These are phyloP conservation scores for Acomys russatus DNA, from an alignment of 2,797 vertebrate genomes.

Conservation along the genomic window DNA sequence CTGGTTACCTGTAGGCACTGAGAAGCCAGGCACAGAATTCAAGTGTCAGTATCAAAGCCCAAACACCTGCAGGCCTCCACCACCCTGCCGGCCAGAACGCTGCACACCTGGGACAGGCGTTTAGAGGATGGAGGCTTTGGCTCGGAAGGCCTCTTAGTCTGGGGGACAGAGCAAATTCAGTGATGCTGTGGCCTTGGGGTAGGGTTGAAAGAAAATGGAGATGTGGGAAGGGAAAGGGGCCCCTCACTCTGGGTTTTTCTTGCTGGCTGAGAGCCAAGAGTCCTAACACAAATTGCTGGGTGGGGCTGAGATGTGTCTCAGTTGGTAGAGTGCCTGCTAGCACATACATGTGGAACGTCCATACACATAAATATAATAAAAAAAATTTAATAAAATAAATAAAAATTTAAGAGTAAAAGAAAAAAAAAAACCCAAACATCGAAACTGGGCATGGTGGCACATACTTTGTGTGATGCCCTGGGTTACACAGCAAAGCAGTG, in stretches of 20 bases:
- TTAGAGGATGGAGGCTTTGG: not conserved
- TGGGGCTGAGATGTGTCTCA: not conserved
- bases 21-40: not conserved
- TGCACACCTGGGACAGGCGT: not conserved
- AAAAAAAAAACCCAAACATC: not conserved
- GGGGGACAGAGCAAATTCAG: accelerated
- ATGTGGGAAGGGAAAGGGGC: not conserved
- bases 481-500: too few relatives aligned
- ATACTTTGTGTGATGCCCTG: not conserved
- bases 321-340: not conserved
- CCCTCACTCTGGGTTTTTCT: not conserved
- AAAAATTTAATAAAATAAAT: not conserved
- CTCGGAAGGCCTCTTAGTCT: not conserved
- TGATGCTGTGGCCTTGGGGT: not conserved
- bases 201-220: not conserved
- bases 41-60: not conserved
- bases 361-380: not conserved
- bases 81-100: not conserved
- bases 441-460: too few relatives aligned
- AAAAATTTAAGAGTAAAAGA: not conserved
- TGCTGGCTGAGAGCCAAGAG: not conserved
- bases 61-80: too few relatives aligned
- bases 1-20: not conserved
- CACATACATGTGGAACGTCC: not conserved
- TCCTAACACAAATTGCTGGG: not conserved